Conservation (phyloP, 2,113 vertebrate species). For the Macrotus californicus region DNA sequence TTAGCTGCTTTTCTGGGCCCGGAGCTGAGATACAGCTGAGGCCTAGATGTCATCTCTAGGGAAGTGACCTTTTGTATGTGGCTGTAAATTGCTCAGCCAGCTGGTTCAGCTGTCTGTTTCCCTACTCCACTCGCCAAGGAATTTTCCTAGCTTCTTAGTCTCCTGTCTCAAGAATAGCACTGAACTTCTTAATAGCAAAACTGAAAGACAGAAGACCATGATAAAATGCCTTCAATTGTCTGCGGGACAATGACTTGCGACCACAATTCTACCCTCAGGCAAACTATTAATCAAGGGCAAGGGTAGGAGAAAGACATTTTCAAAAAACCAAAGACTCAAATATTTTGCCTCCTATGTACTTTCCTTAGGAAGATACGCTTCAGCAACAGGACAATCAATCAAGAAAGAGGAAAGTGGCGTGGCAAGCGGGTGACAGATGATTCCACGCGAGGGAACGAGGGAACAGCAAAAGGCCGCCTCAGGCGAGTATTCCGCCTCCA, state of each 20-base stretch:
- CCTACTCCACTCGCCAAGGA: no score
- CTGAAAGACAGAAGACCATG: background rate
- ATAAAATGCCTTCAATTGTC: background rate
- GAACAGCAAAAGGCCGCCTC: background rate
- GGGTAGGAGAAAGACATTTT: conserved; percentile 20
- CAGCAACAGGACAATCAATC: background rate
- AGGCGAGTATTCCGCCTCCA: background rate
- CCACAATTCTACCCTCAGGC: background rate
- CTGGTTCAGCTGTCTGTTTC: no score
- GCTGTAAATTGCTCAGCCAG: no score
- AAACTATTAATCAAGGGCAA: conserved; percentile 25
- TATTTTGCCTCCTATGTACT: background rate
- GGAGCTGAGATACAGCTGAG: no score
- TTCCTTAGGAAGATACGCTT: background rate
- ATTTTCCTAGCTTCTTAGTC: no score
- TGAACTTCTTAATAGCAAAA: conserved; percentile 15
- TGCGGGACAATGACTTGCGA: background rate
- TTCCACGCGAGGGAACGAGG: background rate
- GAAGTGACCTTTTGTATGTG: no score
- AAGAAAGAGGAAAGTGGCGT: background rate
- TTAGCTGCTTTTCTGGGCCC: no score
- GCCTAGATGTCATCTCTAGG: no score
- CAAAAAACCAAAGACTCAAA: conserved; percentile 9
- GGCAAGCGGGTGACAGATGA: background rate
- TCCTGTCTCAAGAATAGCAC: background rate